phyloP scores from a whole-genome alignment of 2,113 vertebrate genomes.

The Mystacornis crossleyi region DNA sequence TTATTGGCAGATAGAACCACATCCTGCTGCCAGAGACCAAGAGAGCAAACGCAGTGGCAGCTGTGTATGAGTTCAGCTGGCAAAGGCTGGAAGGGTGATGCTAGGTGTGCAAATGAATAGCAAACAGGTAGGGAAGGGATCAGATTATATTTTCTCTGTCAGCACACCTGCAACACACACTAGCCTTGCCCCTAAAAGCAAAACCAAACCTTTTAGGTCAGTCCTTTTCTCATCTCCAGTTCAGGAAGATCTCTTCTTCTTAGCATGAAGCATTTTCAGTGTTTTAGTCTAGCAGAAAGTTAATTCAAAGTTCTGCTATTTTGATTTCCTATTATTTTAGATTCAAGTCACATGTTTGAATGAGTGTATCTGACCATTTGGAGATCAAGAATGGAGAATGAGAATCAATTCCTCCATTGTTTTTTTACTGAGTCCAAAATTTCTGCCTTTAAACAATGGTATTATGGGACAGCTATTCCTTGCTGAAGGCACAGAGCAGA shows the following conservation, averaged over 20 bases:
- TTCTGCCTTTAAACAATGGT: neutral
- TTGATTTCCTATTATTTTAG: neutral
- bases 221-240: neutral
- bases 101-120: neutral
- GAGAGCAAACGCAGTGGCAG: neutral
- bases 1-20: neutral
- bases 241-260: neutral
- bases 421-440: neutral
- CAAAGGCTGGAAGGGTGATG: neutral
- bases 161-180: neutral
- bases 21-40: neutral
- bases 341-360: neutral
- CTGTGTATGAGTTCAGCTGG: neutral
- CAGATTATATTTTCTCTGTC: neutral
- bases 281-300: neutral
- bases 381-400: neutral
- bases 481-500: neutral
- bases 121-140: neutral
- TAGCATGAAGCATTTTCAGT: neutral
- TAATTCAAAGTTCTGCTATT: neutral
- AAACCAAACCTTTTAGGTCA: neutral
- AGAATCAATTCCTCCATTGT: neutral
- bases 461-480: neutral
- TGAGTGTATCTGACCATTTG: neutral
- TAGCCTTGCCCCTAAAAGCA: neutral